Percentiles rank a stretch among this genome's conserved stretches.
These are phyloP conservation scores for Halictus ligatus DNA, from an alignment of 2,888 invertebrate genomes.

Conservation along the genomic window DNA sequence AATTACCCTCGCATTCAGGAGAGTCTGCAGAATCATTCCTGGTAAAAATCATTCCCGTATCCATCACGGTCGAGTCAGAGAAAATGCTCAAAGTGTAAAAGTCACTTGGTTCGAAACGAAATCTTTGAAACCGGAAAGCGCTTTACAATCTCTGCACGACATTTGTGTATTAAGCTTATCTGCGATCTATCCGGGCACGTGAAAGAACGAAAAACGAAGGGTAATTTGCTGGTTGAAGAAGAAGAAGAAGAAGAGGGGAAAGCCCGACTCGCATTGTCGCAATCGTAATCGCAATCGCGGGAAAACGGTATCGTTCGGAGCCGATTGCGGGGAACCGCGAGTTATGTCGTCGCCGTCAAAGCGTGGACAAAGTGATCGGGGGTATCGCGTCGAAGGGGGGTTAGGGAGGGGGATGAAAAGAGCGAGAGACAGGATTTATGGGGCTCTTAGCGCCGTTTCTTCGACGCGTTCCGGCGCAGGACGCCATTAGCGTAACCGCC, in stretches of 20 bases:
- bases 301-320: conserved; percentile 9
- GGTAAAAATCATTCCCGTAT: background rate
- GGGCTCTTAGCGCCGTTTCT: conserved; percentile 28
- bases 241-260: background rate
- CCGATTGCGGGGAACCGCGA: background rate
- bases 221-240: background rate
- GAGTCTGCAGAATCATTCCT: background rate
- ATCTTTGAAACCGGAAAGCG: background rate
- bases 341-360: background rate
- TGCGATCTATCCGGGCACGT: background rate
- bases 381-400: background rate
- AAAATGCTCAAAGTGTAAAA: background rate
- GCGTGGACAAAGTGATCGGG: background rate
- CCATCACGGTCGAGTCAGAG: background rate
- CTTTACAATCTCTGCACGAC: background rate
- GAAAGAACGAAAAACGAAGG: too few species aligned
- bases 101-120: background rate
- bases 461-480: conserved; percentile 39
- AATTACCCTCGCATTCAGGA: background rate
- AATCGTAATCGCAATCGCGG: background rate
- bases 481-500: conserved; percentile 55
- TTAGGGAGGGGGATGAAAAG: background rate
- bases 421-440: conserved; percentile 11
- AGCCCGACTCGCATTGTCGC: background rate
- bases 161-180: background rate